A percentile compares a stretch with the other conserved stretches of the same genome.
These are phyloP conservation scores for Sialia sialis DNA, from an alignment of 2,113 vertebrate species.

Conservation along the genomic window DNA sequence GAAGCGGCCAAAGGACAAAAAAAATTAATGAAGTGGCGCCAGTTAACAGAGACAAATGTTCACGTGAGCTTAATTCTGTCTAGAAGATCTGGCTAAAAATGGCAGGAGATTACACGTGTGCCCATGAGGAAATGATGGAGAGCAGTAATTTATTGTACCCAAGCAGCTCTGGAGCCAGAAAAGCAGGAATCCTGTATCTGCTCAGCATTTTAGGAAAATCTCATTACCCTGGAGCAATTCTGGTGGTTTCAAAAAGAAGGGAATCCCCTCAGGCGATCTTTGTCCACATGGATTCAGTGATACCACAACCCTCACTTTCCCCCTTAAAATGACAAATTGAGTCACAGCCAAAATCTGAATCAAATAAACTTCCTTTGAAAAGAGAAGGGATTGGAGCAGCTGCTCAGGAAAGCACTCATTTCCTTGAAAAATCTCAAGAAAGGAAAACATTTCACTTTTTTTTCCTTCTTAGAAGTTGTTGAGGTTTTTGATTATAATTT, in stretches of 20 bases:
- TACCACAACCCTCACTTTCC: background rate
- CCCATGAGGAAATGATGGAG: background rate
- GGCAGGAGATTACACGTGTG: background rate
- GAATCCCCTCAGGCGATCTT: background rate
- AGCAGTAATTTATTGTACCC: background rate
- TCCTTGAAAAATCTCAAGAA: slow-evolving; percentile 43
- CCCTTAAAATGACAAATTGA: background rate
- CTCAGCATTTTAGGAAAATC: background rate
- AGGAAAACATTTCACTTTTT: slow-evolving; percentile 5
- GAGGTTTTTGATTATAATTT: background rate
- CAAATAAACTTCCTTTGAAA: slow-evolving; percentile 29
- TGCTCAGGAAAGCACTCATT: slow-evolving; percentile 20
- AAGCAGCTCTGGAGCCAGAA: background rate
- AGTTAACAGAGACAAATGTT: background rate
- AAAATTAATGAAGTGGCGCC: background rate
- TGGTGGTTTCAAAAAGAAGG: background rate
- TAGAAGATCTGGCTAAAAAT: background rate
- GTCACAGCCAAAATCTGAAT: background rate
- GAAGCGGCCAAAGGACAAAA: background rate
- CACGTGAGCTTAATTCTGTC: background rate
- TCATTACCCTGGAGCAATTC: background rate
- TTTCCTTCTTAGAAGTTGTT: background rate
- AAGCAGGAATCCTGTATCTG: background rate
- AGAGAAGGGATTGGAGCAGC: background rate
- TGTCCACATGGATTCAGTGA: background rate